phyloP scores from a whole-genome alignment of 2,797 vertebrate genomes.

The Myotis vivesi region DNA sequence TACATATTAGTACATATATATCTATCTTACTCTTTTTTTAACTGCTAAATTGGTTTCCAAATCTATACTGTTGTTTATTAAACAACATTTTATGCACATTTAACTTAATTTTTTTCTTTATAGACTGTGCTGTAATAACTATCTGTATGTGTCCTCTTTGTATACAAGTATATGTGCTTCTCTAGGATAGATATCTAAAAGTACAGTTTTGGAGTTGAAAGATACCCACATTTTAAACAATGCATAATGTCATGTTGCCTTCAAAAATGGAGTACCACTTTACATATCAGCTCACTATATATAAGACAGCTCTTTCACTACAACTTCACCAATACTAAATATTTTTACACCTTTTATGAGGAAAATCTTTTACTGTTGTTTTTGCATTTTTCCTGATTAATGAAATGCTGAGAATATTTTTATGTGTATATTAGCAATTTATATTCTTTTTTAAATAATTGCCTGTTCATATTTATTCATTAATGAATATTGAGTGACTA shows the following conservation, averaged over 20 bases:
- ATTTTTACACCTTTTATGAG: neutral
- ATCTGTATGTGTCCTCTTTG: neutral
- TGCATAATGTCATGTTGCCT: neutral
- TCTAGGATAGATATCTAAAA: constrained; percentile 12
- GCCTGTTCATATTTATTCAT: neutral
- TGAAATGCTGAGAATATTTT: neutral
- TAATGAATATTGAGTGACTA: neutral
- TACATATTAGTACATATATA: neutral
- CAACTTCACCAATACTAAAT: neutral
- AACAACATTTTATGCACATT: neutral
- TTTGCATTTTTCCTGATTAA: neutral
- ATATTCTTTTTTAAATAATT: constrained; percentile 18
- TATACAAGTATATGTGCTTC: neutral
- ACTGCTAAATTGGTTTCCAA: constrained; percentile 18
- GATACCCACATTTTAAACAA: neutral
- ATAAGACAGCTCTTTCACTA: neutral
- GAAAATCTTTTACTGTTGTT: neutral
- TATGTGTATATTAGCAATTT: neutral
- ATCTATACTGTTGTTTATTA: neutral
- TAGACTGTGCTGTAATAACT: neutral
- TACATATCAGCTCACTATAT: neutral
- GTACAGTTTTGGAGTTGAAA: constrained; percentile 29
- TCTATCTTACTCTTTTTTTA: constrained; percentile 24
- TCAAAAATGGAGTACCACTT: neutral
- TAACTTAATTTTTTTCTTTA: constrained; percentile 1